Base-by-base conservation (phyloP, 1,140 invertebrate genomes). In the Zophobas atratus region DNA sequence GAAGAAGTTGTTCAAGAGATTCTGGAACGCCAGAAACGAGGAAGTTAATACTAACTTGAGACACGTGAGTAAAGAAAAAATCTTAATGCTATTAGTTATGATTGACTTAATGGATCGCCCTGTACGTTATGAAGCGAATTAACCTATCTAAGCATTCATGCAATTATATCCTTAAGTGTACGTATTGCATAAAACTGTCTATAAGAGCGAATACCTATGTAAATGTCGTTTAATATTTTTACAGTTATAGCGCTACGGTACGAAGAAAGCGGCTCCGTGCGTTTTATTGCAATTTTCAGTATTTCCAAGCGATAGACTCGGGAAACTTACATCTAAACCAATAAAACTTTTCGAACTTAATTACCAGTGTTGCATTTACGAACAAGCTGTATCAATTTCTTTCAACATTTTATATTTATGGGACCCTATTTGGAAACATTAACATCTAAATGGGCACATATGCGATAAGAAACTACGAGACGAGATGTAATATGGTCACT, bases 261-360 rank as follows among this genome's bases (percentile, higher is more conserved):
- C 39, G 60, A 43, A 67, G 60, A 67, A 67, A 67, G 43, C 60
- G 60, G 60, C 35, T 67, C 60, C 60, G 39, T 67, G 60, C 60
- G 60, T 67, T 67, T 67, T 67, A 67, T 67, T 67, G 39, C 60
- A 67, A 67, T 67, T 67, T 67, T 67, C 60, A 67, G 60, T 67
- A 67, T 67, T 67, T 67, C 60, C 60, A 39, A 39, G 60, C 60
- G 43, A 67, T 67, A 67, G 60, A 67, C 60, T 67, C 43, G 56
- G 34, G 32, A 67, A 67, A 67, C 60, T 67, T 67, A 67, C 60
- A 39, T 67, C 43, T 39, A 43, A 67, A 67, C 60, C 60, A 67
- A 67, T 67, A 67, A 67, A 67, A 67, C 60, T 67, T 67, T 67
- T 39, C 60, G 33, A 67, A 67, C 60, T 67, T 67, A 67, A 67